Evolutionary conservation across 2,113 vertebrate genomes (phyloP).

Genomic region (Sialia sialis): DNA sequence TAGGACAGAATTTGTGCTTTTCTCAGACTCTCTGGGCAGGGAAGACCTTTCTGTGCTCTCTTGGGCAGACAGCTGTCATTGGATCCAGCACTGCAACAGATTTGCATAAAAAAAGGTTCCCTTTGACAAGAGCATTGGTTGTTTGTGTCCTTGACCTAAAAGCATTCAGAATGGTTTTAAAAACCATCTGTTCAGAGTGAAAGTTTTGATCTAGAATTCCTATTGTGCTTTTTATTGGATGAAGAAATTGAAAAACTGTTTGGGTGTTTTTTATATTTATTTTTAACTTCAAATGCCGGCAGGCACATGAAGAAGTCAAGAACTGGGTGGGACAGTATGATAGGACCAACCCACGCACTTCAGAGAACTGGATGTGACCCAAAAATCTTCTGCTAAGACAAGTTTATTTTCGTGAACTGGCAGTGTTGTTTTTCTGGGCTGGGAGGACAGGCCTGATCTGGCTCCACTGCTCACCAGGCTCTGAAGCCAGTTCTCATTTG

Average conservation of each 20-base stretch:
- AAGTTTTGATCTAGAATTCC: neutral
- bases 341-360: neutral
- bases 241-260: neutral
- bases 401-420: neutral
- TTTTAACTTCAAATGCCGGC: neutral
- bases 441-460: neutral
- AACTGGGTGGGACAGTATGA: neutral
- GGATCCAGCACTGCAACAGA: neutral
- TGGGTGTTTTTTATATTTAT: neutral
- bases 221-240: neutral
- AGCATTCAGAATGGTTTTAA: neutral
- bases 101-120: neutral
- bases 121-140: neutral
- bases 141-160: neutral
- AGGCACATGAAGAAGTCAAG: neutral
- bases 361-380: neutral
- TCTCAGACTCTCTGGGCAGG: neutral
- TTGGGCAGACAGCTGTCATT: neutral
- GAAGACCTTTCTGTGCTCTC: neutral
- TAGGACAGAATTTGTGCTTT: neutral
- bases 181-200: neutral
- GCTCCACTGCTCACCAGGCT: neutral
- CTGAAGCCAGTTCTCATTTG: neutral
- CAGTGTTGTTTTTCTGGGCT: neutral
- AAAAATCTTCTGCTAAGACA: conserved; percentile 4